These are phyloP conservation scores for Pandemis heparana DNA, from an alignment of 2,888 invertebrate genomes.

Conservation along the genomic window DNA sequence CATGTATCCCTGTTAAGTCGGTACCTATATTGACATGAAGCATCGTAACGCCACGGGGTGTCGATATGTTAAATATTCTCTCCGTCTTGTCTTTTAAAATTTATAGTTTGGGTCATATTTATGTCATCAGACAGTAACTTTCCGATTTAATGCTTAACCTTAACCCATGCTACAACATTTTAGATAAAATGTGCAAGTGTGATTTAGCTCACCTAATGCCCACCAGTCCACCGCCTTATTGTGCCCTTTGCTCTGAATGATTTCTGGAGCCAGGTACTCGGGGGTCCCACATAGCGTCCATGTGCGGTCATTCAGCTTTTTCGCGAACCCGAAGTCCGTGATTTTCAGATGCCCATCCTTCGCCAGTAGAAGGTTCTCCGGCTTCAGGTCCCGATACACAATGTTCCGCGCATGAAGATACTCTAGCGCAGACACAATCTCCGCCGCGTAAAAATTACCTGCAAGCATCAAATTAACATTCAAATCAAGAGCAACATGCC, in stretches of 20 bases:
- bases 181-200: neutral
- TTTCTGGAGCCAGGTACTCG: constrained; percentile 98
- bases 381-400: constrained; percentile 95
- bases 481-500: constrained; percentile 39
- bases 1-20: neutral
- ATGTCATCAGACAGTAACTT: neutral
- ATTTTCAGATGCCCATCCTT: constrained; percentile 98
- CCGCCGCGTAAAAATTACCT: constrained; percentile 97
- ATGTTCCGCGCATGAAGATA: constrained; percentile 96
- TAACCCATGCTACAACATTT: neutral
- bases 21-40: neutral
- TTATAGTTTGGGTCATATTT: neutral
- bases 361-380: constrained; percentile 97
- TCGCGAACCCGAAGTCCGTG: constrained; percentile 99
- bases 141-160: neutral
- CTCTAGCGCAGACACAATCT: constrained; percentile 97
- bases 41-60: neutral
- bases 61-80: neutral
- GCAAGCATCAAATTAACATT: constrained; percentile 49
- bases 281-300: constrained; percentile 99
- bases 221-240: constrained; percentile 99
- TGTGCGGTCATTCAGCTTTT: constrained; percentile 96
- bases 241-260: constrained; percentile 99
- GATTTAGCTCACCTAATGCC: constrained; percentile 92
- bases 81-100: neutral